Percentiles rank a stretch among this genome's conserved stretches.
phyloP scores from a whole-genome alignment of 2,113 vertebrate species.

The Dromiciops gliroides region DNA sequence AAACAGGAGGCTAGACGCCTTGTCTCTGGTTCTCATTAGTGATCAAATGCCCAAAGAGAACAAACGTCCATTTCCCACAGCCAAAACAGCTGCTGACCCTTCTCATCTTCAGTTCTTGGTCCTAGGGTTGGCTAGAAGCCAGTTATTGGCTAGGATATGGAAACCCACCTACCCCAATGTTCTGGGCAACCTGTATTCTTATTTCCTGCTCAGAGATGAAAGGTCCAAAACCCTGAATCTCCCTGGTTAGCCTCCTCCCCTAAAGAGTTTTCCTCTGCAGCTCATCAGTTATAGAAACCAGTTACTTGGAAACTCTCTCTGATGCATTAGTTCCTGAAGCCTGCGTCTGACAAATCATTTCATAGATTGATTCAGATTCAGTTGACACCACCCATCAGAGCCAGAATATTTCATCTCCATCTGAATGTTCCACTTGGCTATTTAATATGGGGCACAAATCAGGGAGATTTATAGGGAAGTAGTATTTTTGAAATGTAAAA shows the following conservation, averaged over 20 bases:
- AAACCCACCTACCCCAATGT: neutral
- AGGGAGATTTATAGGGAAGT: conserved; percentile 51
- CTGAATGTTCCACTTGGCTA: conserved; percentile 50
- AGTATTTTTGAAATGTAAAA: conserved; percentile 3
- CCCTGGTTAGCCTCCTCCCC: neutral
- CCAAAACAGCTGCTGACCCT: neutral
- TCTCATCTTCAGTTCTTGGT: neutral
- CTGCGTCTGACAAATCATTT: neutral
- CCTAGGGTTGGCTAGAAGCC: too few species aligned
- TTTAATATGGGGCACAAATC: conserved; percentile 60
- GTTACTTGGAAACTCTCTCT: neutral
- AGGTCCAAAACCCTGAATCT: neutral
- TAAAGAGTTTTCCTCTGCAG: neutral
- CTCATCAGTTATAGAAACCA: neutral
- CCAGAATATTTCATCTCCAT: conserved; percentile 42
- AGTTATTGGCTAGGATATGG: too few species aligned
- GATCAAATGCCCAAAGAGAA: neutral
- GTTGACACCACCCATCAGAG: neutral
- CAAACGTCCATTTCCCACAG: neutral
- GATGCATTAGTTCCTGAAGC: neutral
- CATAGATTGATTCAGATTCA: accelerated
- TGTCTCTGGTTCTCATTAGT: neutral
- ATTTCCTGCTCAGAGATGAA: neutral
- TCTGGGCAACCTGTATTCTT: neutral
- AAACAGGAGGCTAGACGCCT: neutral